phyloP scores from a whole-genome alignment of 2,113 vertebrate genomes.

The rat (Rattus norvegicus) region DNA sequence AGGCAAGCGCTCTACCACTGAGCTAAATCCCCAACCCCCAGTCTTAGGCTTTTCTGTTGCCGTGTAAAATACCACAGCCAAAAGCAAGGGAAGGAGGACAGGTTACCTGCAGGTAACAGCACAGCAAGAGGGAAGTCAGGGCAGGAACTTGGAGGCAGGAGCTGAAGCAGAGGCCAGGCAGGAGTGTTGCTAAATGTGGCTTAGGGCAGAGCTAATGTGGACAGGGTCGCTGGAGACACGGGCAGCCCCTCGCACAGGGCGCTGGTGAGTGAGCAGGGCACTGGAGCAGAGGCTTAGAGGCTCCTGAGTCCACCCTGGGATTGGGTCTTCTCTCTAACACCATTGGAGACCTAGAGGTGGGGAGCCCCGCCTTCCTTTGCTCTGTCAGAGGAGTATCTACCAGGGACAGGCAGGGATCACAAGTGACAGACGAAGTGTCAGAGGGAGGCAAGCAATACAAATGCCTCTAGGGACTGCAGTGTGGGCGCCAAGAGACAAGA shows the following conservation, averaged over 20 bases:
- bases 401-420: rapidly evolving
- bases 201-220: neutral
- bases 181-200: neutral
- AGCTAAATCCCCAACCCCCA: too few relatives aligned
- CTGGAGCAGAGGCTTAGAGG: neutral
- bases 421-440: neutral
- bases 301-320: rapidly evolving
- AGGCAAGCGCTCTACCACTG: too few relatives aligned
- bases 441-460: neutral
- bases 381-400: neutral
- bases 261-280: neutral
- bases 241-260: rapidly evolving
- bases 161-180: neutral
- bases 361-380: neutral
- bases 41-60: neutral
- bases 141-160: neutral
- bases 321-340: neutral
- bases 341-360: neutral
- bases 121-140: neutral
- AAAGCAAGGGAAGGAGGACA: neutral
- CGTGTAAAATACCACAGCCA: neutral
- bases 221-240: neutral
- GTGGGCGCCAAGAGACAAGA: neutral
- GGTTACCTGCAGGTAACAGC: neutral
- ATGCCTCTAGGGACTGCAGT: neutral